Evolutionary conservation across 1,140 invertebrate species (phyloP), one percentile per base, ranked within the genome.

Genomic region (Bombus terrestris): DNA sequence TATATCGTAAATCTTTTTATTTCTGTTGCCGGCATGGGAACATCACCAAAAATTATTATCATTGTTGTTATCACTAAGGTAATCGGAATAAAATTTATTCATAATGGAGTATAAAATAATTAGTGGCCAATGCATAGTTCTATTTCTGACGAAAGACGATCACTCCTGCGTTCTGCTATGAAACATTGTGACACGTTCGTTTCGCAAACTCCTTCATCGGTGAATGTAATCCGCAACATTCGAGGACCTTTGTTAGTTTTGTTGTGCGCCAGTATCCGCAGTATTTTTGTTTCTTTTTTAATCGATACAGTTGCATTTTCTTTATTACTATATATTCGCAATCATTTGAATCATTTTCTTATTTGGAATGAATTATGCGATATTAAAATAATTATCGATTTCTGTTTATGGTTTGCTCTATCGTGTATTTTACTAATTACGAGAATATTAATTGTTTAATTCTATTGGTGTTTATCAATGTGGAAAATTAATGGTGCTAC

Each of bases 111-210:
- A n/a, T 9, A 57, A 47, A n/a, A 37, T 41, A 57, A 35, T 72
- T 80, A 35, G 47, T 3, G 47, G 43, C 12, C 22, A 57, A 43
- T n/a, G 47, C 8, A 78, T 28, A 71, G 35, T 47, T 85, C 57
- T 59, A 57, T 66, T 86, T 86, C 39, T 41, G 18, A 73, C 75
- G 81, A 78, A 86, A 43, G 74, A 84, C 81, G 41, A 15, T 47
- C 68, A 73, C 43, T 86, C 35, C 37, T 69, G 39, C 39, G 59
- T 82, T 86, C 77, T 43, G 32, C 81, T 35, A 59, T 43, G 85
- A 77, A 83, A 75, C 43, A 73, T 86, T 78, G 73, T 83, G 85
- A 83, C 81, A 73, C 74, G 25, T 47, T 78, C 66, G 66, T 86
- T 78, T 86, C 81, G 81, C 81, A 86, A 86, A 41, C 59, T 37